These are phyloP conservation scores for Spheniscus humboldti DNA, from an alignment of 2,797 vertebrate species.

Conservation along the genomic window DNA sequence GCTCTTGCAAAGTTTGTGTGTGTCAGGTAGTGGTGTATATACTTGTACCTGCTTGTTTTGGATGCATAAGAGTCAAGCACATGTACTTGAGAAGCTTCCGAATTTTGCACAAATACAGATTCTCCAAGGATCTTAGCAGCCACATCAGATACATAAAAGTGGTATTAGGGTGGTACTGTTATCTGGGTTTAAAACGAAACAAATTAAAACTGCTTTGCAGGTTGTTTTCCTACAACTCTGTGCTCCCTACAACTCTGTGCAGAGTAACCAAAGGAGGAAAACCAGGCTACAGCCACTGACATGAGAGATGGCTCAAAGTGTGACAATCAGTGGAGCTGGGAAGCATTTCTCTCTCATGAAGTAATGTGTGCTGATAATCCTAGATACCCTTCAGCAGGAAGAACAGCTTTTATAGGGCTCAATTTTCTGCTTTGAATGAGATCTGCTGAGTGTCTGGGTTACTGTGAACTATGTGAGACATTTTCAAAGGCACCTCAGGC, in stretches of 20 bases:
- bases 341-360: slow-evolving; percentile 45
- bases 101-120: not conserved
- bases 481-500: not conserved
- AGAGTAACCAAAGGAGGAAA: not conserved
- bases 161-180: not conserved
- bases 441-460: not conserved
- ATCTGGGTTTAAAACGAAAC: not conserved
- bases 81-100: not conserved
- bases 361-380: slow-evolving; percentile 33
- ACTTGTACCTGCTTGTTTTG: not conserved
- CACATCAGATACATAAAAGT: not conserved
- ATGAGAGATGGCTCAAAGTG: not conserved
- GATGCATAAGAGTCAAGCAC: not conserved
- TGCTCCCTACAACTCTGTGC: not conserved
- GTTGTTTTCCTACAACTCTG: not conserved
- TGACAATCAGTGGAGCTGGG: not conserved
- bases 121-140: not conserved
- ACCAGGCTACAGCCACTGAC: not conserved
- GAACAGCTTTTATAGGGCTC: not conserved
- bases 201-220: not conserved
- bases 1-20: not conserved
- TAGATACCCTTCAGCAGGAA: not conserved
- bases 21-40: not conserved
- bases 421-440: slow-evolving; percentile 14
- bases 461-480: not conserved